These are phyloP conservation scores for Nasua narica DNA, from an alignment of 2,797 vertebrate genomes.

Conservation along the genomic window DNA sequence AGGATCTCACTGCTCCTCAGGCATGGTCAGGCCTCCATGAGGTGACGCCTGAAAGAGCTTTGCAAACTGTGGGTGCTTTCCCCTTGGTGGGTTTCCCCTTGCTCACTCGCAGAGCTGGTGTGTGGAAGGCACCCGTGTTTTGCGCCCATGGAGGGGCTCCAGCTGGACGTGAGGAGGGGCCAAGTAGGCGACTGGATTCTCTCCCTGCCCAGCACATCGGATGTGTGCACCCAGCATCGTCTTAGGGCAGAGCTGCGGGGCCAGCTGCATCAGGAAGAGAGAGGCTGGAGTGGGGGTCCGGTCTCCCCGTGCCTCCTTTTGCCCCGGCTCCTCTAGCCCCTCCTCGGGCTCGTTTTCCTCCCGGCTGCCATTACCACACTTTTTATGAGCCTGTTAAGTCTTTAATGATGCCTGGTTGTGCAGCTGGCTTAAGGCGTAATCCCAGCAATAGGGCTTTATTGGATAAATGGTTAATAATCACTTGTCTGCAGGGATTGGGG, in stretches of 20 bases:
- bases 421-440: slow-evolving; percentile 72
- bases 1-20: not conserved
- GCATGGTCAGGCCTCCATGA: not conserved
- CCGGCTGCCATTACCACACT: slow-evolving; percentile 33
- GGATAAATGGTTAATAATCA: slow-evolving; percentile 77
- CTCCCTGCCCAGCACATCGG: not conserved
- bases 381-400: slow-evolving; percentile 72
- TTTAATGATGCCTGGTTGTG: slow-evolving; percentile 65
- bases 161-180: not conserved
- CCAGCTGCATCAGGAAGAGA: accelerated
- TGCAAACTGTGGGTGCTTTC: not conserved
- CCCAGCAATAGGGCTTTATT: slow-evolving; percentile 72
- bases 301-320: not conserved
- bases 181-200: not conserved
- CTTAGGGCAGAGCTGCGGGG: not conserved
- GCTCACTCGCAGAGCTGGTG: not conserved
- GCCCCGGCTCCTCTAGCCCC: not conserved
- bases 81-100: not conserved
- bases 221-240: not conserved
- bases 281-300: not conserved
- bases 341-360: slow-evolving; percentile 55
- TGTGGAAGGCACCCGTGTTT: not conserved
- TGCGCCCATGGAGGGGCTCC: not conserved
- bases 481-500: slow-evolving; percentile 45
- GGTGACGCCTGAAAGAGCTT: not conserved